Percentiles rank a stretch among this genome's conserved stretches.
These are phyloP conservation scores for Muschampia plurimacula DNA, from an alignment of 2,888 invertebrate species.

Conservation along the genomic window DNA sequence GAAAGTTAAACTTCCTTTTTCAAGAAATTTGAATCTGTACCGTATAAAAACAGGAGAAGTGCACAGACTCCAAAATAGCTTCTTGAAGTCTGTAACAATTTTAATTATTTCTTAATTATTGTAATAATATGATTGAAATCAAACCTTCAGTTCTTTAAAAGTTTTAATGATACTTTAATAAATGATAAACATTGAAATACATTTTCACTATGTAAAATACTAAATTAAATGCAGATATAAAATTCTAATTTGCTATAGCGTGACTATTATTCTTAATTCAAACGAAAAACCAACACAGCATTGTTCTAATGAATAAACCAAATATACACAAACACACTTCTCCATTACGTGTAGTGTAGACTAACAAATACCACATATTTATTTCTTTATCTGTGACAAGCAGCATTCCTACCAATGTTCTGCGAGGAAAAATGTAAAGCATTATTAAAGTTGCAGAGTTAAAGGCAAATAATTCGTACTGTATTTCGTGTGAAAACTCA, in stretches of 20 bases:
- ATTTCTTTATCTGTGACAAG: constrained; percentile 27
- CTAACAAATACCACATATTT: constrained; percentile 27
- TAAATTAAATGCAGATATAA: too few relatives aligned
- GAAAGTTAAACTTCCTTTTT: too few relatives aligned
- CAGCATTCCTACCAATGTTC: constrained; percentile 21
- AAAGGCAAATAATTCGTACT: constrained; percentile 9
- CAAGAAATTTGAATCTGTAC: too few relatives aligned
- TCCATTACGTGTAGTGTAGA: constrained; percentile 7
- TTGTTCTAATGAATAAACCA: neutral
- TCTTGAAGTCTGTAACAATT: too few relatives aligned
- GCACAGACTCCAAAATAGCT: too few relatives aligned
- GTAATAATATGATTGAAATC: too few relatives aligned
- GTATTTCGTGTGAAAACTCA: constrained; percentile 11
- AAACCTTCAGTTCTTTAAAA: too few relatives aligned
- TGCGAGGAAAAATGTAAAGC: constrained; percentile 23
- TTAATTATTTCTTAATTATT: too few relatives aligned
- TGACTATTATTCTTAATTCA: neutral
- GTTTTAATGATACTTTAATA: too few relatives aligned
- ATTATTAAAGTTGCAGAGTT: constrained; percentile 13
- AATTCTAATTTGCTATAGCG: neutral
- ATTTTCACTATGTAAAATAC: too few relatives aligned
- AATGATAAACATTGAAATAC: too few relatives aligned
- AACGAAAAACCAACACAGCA: neutral
- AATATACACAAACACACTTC: neutral
- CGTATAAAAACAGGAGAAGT: too few relatives aligned